Conservation (phyloP, 2,797 vertebrate genomes). For the Geotrypetes seraphini region DNA sequence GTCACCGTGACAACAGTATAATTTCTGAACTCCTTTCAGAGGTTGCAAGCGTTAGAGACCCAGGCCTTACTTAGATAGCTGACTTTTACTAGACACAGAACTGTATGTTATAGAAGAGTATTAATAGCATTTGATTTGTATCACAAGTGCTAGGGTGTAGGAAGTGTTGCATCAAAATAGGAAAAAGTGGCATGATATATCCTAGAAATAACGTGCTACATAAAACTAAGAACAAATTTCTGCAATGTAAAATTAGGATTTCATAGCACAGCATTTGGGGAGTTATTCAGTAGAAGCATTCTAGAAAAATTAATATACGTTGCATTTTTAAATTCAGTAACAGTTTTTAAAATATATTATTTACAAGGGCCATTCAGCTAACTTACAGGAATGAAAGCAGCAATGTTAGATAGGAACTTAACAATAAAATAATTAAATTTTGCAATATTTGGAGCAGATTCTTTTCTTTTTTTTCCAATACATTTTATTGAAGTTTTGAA, state of each 20-base stretch:
- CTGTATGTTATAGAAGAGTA: no score
- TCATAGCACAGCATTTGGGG: background rate
- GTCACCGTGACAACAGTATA: no score
- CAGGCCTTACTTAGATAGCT: no score
- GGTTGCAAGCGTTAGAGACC: no score
- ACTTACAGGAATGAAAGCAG: slow-evolving; percentile 1
- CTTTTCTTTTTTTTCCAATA: no score
- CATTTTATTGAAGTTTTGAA: no score
- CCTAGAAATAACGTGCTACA: slow-evolving; percentile 9
- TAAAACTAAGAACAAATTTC: background rate
- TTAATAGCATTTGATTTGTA: background rate
- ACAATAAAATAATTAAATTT: background rate
- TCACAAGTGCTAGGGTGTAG: background rate
- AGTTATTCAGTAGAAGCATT: background rate
- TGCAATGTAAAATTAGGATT: background rate
- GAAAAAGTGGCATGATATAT: background rate
- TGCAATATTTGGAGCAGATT: no score
- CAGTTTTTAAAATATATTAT: background rate
- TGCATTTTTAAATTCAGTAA: background rate
- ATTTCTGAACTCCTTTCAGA: no score
- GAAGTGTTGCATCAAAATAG: background rate
- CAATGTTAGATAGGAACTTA: background rate
- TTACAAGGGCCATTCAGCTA: no score
- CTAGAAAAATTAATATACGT: background rate
- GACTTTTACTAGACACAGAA: no score